Conservation (phyloP, 2,113 vertebrate genomes). For the Oophaga pumilio region DNA sequence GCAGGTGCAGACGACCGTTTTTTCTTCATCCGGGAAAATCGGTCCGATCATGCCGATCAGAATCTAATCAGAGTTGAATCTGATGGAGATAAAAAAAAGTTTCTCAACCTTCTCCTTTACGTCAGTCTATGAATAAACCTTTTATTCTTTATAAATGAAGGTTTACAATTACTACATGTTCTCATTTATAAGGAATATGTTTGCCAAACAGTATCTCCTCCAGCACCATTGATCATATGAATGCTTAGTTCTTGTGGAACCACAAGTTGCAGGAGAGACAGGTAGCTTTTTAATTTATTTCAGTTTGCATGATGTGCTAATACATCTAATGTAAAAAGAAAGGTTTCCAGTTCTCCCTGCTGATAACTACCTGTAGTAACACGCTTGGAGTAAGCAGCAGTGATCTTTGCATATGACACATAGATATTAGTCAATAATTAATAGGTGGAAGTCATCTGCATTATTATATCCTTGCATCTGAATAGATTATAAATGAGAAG, state of each 20-base stretch:
- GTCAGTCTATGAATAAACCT: too few relatives aligned
- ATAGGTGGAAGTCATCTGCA: not conserved
- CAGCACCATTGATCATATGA: not conserved
- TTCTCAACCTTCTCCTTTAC: too few relatives aligned
- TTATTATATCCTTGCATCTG: not conserved
- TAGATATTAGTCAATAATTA: constrained; percentile 13
- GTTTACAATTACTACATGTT: too few relatives aligned
- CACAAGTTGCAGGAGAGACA: not conserved
- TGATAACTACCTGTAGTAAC: not conserved
- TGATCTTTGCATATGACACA: constrained; percentile 12
- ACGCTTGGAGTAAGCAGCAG: not conserved
- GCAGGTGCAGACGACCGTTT: too few relatives aligned
- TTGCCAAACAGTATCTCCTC: not conserved
- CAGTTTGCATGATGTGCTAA: too few relatives aligned
- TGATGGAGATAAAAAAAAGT: too few relatives aligned
- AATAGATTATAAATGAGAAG: not conserved
- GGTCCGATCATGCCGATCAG: too few relatives aligned
- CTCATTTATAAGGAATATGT: too few relatives aligned
- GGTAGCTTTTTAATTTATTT: too few relatives aligned
- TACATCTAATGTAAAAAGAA: not conserved
- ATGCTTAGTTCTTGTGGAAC: not conserved
- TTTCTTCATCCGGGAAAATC: too few relatives aligned
- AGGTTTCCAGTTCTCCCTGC: not conserved
- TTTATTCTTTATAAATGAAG: too few relatives aligned
- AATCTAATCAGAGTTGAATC: too few relatives aligned